A percentile compares a stretch with the other conserved stretches of the same genome.
Evolutionary conservation across 1,140 invertebrate species (phyloP).

Genomic region (Halesus radiatus): DNA sequence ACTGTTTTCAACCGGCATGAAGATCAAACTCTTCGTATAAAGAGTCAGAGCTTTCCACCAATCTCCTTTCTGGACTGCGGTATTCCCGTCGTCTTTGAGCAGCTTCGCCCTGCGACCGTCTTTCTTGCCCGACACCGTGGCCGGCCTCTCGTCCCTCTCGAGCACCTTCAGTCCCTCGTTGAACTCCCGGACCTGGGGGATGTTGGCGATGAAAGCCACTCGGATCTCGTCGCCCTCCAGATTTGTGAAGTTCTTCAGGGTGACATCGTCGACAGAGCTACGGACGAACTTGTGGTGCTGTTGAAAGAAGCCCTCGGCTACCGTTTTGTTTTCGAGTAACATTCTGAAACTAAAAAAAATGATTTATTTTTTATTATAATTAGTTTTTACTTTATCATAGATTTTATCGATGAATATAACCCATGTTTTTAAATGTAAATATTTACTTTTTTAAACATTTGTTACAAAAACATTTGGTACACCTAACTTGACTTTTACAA

Average conservation of each 20-base stretch:
- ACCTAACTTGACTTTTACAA: too few species aligned
- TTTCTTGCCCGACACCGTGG: constrained; percentile 72
- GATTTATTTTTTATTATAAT: too few species aligned
- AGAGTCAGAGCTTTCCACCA: constrained; percentile 80
- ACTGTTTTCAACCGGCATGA: constrained; percentile 78
- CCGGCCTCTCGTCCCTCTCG: constrained; percentile 35
- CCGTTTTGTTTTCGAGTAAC: constrained; percentile 45
- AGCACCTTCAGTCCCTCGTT: constrained; percentile 37
- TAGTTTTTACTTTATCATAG: too few species aligned
- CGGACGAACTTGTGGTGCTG: constrained; percentile 51
- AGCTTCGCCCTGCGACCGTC: constrained; percentile 73
- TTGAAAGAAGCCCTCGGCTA: constrained; percentile 50
- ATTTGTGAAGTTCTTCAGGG: constrained; percentile 54
- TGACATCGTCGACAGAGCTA: constrained; percentile 48
- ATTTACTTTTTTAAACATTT: too few species aligned
- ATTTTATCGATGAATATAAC: too few species aligned
- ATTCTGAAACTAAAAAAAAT: constrained; percentile 15
- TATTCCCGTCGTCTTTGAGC: constrained; percentile 84
- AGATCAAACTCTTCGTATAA: constrained; percentile 81
- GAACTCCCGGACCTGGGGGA: constrained; percentile 43
- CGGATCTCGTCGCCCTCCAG: constrained; percentile 42
- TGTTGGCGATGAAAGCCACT: constrained; percentile 43
- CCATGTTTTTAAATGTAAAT: too few species aligned
- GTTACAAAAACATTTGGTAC: too few species aligned
- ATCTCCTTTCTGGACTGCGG: constrained; percentile 81